Evolutionary conservation across 2,888 invertebrate genomes (phyloP).

Genomic region (Eilema griseolum): DNA sequence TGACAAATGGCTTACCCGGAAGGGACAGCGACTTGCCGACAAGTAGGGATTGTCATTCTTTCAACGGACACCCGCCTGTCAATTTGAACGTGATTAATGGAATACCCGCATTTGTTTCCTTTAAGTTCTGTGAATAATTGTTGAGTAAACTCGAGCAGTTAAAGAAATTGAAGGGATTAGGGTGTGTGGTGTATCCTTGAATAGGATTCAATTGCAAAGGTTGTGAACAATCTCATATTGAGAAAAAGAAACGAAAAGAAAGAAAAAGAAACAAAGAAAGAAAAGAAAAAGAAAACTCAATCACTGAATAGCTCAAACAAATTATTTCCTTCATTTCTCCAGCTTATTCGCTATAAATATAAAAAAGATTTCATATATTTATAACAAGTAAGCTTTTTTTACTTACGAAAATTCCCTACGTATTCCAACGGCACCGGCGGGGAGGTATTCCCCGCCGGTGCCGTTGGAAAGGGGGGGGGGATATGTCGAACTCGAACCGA

Average conservation of each 20-base stretch:
- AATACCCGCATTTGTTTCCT: slow-evolving; percentile 61
- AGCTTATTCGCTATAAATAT: neutral
- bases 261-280: no score
- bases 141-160: slow-evolving; percentile 15
- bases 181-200: slow-evolving; percentile 11
- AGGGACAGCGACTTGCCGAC: slow-evolving; percentile 55
- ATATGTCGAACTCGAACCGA: no score
- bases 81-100: slow-evolving; percentile 72
- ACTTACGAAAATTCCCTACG: no score
- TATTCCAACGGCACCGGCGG: no score
- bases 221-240: neutral
- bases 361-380: no score
- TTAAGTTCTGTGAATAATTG: slow-evolving; percentile 48
- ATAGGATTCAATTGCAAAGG: slow-evolving; percentile 27
- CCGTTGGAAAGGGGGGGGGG: no score
- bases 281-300: no score
- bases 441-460: no score
- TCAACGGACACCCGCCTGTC: slow-evolving; percentile 54
- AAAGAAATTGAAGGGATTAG: slow-evolving; percentile 23
- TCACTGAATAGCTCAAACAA: neutral
- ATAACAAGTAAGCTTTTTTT: no score
- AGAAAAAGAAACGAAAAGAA: no score
- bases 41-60: slow-evolving; percentile 60
- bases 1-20: slow-evolving; percentile 72
- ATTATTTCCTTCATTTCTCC: neutral